Evolutionary conservation across 2,113 vertebrate genomes (phyloP).

Genomic region (Bos taurus): ARS-UCD2.0 NC_037346.1:55577001-55577500

Average conservation of each 20-base stretch:
- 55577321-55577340: not conserved
- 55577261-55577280: not conserved
- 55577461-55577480: constrained; percentile 90
- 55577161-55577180: not conserved
- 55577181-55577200: not conserved
- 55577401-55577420: not conserved
- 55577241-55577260: not conserved
- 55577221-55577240: not conserved
- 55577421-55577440: constrained; percentile 79
- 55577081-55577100: not conserved
- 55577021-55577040: not conserved
- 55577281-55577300: not conserved
- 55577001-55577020: fast-evolving
- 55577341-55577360: not conserved
- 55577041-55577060: not conserved
- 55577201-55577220: not conserved
- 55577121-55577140: not conserved
- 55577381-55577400: not conserved
- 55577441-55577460: constrained; percentile 93
- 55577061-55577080: not conserved
- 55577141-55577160: not conserved
- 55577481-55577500: constrained; percentile 88
- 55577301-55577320: not conserved
- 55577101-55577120: no score
- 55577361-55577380: not conserved